Percentiles rank a stretch among this genome's conserved stretches.
These are phyloP conservation scores for Protula sp. DNA, from an alignment of 2,888 invertebrate species.

Conservation along the genomic window DNA sequence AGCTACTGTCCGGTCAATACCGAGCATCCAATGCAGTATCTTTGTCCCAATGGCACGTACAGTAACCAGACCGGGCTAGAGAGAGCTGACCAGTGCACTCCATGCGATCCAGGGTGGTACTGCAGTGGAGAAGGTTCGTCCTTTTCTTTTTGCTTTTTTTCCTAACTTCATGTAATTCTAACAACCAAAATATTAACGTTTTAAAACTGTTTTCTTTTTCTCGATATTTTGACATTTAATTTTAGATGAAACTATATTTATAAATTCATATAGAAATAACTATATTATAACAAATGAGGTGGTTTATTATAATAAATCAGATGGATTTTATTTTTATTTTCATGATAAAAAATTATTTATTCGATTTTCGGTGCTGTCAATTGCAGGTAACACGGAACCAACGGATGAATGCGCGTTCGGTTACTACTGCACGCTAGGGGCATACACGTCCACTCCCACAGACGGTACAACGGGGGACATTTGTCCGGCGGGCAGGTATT, in stretches of 20 bases:
- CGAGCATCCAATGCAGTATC: slow-evolving; percentile 33
- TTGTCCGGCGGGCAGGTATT: slow-evolving; percentile 42
- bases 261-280: too few species aligned
- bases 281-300: too few species aligned
- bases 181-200: background rate
- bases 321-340: too few species aligned
- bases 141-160: background rate
- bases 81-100: slow-evolving; percentile 37
- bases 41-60: slow-evolving; percentile 44
- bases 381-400: slow-evolving; percentile 41
- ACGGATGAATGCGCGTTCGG: slow-evolving; percentile 39
- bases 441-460: slow-evolving; percentile 38
- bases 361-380: background rate
- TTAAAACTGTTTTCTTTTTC: too few species aligned
- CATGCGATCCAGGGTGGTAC: slow-evolving; percentile 43
- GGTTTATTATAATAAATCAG: too few species aligned
- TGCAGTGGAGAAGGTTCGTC: slow-evolving; percentile 41
- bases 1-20: slow-evolving; percentile 43
- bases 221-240: too few species aligned
- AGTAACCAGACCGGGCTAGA: slow-evolving; percentile 42
- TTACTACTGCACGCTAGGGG: slow-evolving; percentile 40
- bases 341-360: too few species aligned
- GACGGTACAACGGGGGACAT: slow-evolving; percentile 39
- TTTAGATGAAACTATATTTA: too few species aligned
- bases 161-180: background rate